phyloP scores from a whole-genome alignment of 2,113 vertebrate genomes.

The Thryonomys swinderianus region DNA sequence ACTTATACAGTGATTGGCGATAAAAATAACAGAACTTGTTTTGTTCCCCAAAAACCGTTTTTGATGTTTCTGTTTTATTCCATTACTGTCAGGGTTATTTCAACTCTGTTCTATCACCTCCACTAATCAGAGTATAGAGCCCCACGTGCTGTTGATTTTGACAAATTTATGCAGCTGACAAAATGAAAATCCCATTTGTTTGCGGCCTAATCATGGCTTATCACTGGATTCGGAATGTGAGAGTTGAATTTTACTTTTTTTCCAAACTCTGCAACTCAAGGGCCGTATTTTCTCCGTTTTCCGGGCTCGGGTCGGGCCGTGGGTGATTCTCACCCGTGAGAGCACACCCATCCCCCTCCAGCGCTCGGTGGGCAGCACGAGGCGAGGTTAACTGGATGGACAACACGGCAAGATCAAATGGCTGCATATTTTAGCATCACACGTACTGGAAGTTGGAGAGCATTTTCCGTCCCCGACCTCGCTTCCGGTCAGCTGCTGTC shows the following conservation, averaged over 20 bases:
- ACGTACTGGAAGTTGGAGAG: constrained; percentile 51
- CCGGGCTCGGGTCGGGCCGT: background rate
- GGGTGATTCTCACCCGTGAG: background rate
- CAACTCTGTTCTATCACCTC: constrained; percentile 21
- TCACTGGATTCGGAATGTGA: background rate
- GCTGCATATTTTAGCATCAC: constrained; percentile 73
- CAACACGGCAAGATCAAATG: constrained; percentile 72
- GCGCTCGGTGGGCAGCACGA: background rate
- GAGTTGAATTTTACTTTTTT: constrained; percentile 46
- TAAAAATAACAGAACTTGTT: background rate
- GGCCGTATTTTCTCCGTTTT: constrained; percentile 37
- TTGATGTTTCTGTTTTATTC: constrained; percentile 56
- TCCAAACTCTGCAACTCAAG: constrained; percentile 1
- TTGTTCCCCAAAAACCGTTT: background rate
- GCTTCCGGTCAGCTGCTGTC: constrained; percentile 57
- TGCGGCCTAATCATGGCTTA: constrained; percentile 38
- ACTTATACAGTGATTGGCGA: constrained; percentile 49
- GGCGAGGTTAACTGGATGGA: constrained; percentile 74
- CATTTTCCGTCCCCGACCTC: constrained; percentile 59
- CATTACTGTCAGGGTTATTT: constrained; percentile 42
- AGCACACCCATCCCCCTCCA: background rate
- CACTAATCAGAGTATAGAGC: background rate
- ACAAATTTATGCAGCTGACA: constrained; percentile 59
- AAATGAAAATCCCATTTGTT: constrained; percentile 60
- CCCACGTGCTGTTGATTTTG: background rate